Evolutionary conservation across 2,888 invertebrate species (phyloP), one percentile per base, ranked within the genome.

Genomic region (Biston stratarius): DNA sequence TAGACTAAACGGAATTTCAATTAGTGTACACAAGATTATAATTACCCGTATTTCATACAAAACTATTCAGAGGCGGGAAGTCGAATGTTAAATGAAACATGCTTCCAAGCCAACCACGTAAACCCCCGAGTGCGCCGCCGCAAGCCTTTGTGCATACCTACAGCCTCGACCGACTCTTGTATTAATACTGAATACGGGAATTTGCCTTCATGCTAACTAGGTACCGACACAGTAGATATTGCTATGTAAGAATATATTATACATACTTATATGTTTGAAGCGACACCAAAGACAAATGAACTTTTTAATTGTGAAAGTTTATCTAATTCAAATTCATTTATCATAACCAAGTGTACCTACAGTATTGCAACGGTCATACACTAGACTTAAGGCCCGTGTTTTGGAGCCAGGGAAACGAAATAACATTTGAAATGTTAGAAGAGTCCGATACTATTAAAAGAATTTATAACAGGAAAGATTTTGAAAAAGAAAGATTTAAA

Each of bases 91-190:
- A 45, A 57, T 57, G 45, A 57, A 45, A 57, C 45, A 44, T n/a
- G 45, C 14, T 57, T 34, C 45, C 11, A 45, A 34, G 57, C 45
- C 14, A 57, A 57, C 57, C 57, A 24, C 57, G 45, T 57, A 57
- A 57, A 45, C 40, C 59, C 47, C 24, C 34, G 44, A 42, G 47
- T 60, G 58, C 58, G 48, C 51, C 48, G 42, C 45, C 52, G 9
- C 53, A 53, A 64, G 42, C 53, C 59, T 64, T 64, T 64, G 59
- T 60, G 64, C 64, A 48, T 60, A 64, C 59, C 64, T 24, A 44
- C 55, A 24, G 8, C 24, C 24, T 33, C 44, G 47, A n/a, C 44
- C 42, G 57, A 36, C 64, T 45, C 38, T 15, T 9, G 59, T 55
- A 64, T 64, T 59, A 59, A 55, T 53, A 11, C 34, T 53, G 52